These are phyloP conservation scores for Drosophila ambigua DNA, from an alignment of 1,140 invertebrate species.

Conservation along the genomic window DNA sequence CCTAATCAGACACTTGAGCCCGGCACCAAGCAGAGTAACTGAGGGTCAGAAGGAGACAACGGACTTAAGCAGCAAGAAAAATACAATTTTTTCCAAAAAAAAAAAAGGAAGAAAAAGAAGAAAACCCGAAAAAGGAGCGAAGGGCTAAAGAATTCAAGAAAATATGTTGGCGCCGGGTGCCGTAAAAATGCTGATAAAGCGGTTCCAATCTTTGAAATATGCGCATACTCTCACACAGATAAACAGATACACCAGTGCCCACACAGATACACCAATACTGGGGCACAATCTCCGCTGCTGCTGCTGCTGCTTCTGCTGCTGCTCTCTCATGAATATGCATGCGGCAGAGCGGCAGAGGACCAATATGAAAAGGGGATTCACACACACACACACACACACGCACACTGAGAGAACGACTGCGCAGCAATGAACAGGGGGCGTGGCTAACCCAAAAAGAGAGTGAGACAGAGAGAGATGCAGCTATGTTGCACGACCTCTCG, in stretches of 20 bases:
- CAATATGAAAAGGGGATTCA: constrained; percentile 59
- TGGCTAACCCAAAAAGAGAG: constrained; percentile 34
- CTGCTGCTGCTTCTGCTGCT: constrained; percentile 12
- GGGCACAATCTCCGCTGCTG: constrained; percentile 13
- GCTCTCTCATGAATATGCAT: constrained; percentile 77
- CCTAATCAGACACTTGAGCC: constrained; percentile 78
- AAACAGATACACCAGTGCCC: constrained; percentile 9
- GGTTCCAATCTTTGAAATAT: constrained; percentile 62
- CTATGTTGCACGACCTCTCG: constrained; percentile 50
- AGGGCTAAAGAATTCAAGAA: constrained; percentile 51
- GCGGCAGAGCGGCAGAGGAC: constrained; percentile 36
- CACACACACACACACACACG: constrained; percentile 42
- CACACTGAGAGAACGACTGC: constrained; percentile 44
- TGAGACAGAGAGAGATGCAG: constrained; percentile 46
- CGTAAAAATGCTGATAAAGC: constrained; percentile 81
- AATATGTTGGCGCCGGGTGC: constrained; percentile 49
- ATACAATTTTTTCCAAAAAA: constrained; percentile 58
- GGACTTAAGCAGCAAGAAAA: constrained; percentile 82
- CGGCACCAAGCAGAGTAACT: too few species aligned
- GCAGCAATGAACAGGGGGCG: constrained; percentile 60
- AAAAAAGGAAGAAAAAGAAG: constrained; percentile 35
- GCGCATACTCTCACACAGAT: constrained; percentile 29
- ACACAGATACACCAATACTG: constrained; percentile 14
- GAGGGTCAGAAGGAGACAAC: constrained; percentile 28
- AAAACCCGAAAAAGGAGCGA: constrained; percentile 4